phyloP scores from a whole-genome alignment of 2,113 vertebrate species.

The Empidonax traillii region DNA sequence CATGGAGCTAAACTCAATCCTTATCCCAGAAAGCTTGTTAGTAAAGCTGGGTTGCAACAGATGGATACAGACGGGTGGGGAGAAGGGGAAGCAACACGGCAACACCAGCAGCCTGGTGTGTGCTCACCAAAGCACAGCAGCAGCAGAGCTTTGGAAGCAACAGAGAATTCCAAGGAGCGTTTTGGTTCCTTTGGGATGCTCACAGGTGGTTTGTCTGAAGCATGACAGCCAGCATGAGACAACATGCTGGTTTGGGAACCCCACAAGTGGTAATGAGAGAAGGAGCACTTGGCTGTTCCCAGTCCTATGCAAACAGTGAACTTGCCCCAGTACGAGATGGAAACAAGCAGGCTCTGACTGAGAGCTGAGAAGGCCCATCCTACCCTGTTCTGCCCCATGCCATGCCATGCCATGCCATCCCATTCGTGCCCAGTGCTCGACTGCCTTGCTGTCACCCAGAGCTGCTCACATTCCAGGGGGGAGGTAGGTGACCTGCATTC shows the following conservation, averaged over 20 bases:
- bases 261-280: background rate
- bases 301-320: accelerated
- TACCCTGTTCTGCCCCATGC: too few species aligned
- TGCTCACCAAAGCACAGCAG: constrained; percentile 31
- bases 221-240: constrained; percentile 12
- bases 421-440: accelerated
- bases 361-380: background rate
- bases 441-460: background rate
- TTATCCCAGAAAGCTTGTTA: background rate
- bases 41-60: background rate
- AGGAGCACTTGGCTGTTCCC: background rate
- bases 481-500: background rate
- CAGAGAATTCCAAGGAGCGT: background rate
- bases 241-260: background rate
- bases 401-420: background rate
- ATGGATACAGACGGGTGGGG: constrained; percentile 45
- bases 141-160: background rate
- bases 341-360: background rate
- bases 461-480: accelerated
- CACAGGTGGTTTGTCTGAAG: constrained; percentile 15
- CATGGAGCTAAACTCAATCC: background rate
- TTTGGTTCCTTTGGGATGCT: constrained; percentile 16
- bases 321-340: accelerated
- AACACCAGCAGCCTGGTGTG: background rate
- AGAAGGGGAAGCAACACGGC: background rate